Percentiles rank a stretch among this genome's conserved stretches.
These are phyloP conservation scores for Dynastes tityus DNA, from an alignment of 2,888 invertebrate species.

Conservation along the genomic window DNA sequence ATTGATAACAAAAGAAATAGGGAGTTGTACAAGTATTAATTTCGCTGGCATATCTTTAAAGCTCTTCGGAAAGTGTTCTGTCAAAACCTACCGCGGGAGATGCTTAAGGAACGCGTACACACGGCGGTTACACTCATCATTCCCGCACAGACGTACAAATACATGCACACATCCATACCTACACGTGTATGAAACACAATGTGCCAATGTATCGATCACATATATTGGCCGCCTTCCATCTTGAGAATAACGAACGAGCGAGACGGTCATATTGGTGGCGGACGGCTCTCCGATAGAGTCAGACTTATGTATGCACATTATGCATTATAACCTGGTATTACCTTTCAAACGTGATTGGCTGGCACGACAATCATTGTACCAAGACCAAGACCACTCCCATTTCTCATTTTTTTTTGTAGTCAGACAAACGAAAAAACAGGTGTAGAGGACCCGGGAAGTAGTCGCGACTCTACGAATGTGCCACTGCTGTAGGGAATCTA, in stretches of 20 bases:
- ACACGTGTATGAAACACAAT: constrained; percentile 41
- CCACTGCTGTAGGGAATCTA: constrained; percentile 59
- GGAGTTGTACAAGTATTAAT: too few relatives aligned
- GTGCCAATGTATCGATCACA: constrained; percentile 53
- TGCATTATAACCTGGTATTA: constrained; percentile 70
- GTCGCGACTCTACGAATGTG: constrained; percentile 57
- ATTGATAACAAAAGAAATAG: too few relatives aligned
- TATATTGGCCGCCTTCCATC: constrained; percentile 66
- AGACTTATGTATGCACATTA: constrained; percentile 68
- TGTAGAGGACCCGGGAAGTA: constrained; percentile 55
- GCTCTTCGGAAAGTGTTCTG: too few relatives aligned
- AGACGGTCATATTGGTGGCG: constrained; percentile 62
- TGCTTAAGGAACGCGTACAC: not conserved
- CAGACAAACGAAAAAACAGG: constrained; percentile 65
- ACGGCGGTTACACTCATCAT: constrained; percentile 19
- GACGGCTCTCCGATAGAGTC: constrained; percentile 65
- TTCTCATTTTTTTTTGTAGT: constrained; percentile 61
- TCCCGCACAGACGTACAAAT: constrained; percentile 3
- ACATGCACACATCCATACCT: constrained; percentile 41
- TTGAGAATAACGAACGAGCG: constrained; percentile 67
- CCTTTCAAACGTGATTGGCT: constrained; percentile 70
- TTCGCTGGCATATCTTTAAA: too few relatives aligned
- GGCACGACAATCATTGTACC: constrained; percentile 69
- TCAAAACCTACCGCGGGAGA: not conserved
- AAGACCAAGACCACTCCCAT: constrained; percentile 69